Percentiles rank a stretch among this genome's conserved stretches.
These are phyloP conservation scores for Scolopax rusticola DNA, from an alignment of 2,797 vertebrate genomes.

Conservation along the genomic window DNA sequence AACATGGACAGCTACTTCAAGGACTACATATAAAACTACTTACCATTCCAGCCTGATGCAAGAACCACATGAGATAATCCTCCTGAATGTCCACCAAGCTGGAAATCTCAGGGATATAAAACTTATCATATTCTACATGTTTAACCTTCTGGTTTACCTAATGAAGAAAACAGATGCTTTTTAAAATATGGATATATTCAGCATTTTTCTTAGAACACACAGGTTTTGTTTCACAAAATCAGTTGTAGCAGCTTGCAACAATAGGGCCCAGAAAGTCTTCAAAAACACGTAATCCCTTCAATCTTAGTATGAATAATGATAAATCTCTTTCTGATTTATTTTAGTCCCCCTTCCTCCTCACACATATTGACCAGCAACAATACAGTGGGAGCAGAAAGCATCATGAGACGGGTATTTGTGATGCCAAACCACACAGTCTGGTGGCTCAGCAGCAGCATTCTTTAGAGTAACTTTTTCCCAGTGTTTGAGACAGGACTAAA, in stretches of 20 bases:
- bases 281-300: background rate
- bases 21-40: constrained; percentile 64
- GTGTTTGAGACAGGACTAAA: background rate
- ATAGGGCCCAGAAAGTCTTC: background rate
- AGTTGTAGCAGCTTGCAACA: background rate
- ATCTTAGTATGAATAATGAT: background rate
- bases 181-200: background rate
- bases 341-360: background rate
- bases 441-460: background rate
- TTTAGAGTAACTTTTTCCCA: background rate
- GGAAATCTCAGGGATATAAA: constrained; percentile 96
- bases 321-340: background rate
- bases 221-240: background rate
- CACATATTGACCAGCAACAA: background rate
- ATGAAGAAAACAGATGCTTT: background rate
- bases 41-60: constrained; percentile 94
- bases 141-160: constrained; percentile 94
- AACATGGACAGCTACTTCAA: background rate
- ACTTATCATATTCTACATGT: constrained; percentile 92
- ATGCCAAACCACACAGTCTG: background rate
- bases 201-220: background rate
- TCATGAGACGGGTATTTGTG: background rate
- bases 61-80: constrained; percentile 99
- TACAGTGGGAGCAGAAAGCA: background rate
- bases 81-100: constrained; percentile 96